Percentiles rank a stretch among this genome's conserved stretches.
Conservation (phyloP, 2,888 invertebrate genomes). For the Diploptera punctata region DNA sequence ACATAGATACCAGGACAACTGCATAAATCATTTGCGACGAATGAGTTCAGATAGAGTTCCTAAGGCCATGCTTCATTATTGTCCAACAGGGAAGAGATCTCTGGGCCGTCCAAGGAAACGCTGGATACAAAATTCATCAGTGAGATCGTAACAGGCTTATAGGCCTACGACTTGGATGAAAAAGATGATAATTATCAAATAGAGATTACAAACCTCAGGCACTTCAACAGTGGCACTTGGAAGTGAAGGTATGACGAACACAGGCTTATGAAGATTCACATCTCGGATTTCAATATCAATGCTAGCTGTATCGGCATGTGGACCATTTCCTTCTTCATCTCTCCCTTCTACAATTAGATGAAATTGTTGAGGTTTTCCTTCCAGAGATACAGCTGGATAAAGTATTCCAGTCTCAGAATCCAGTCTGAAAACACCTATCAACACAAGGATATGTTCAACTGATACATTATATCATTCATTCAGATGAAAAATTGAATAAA, state of each 20-base stretch:
- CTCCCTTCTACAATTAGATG: constrained; percentile 74
- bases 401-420: constrained; percentile 81
- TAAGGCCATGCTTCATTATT: too few relatives aligned
- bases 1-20: too few relatives aligned
- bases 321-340: constrained; percentile 73
- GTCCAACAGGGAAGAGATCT: too few relatives aligned
- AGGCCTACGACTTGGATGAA: too few relatives aligned
- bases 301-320: constrained; percentile 69
- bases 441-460: background rate
- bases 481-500: too few relatives aligned
- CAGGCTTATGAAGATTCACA: constrained; percentile 83
- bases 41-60: too few relatives aligned
- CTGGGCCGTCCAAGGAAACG: too few relatives aligned
- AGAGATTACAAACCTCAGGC: constrained; percentile 76
- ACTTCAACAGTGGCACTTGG: constrained; percentile 80
- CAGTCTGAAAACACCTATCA: constrained; percentile 73
- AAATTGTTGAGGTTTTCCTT: constrained; percentile 66
- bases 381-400: constrained; percentile 75
- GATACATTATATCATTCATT: too few relatives aligned
- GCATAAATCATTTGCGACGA: too few relatives aligned
- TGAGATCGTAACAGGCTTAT: too few relatives aligned
- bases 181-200: too few relatives aligned
- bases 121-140: too few relatives aligned
- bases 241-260: constrained; percentile 77
- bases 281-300: constrained; percentile 79